Evolutionary conservation across 2,113 vertebrate species (phyloP).

Genomic region (Caranx ignobilis): DNA sequence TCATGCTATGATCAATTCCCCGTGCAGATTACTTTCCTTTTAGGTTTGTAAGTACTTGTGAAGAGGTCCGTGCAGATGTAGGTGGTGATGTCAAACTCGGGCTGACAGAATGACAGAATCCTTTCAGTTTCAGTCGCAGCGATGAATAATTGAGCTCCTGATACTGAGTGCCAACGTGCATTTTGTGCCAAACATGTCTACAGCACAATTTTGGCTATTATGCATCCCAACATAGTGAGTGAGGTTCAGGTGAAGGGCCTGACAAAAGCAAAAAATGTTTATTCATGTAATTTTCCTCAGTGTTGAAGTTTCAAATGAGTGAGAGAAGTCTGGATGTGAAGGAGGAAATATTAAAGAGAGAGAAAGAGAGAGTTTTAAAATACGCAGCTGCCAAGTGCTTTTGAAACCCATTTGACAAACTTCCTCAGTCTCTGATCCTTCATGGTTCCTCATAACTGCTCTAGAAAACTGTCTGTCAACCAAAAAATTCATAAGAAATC

Average conservation of each 20-base stretch:
- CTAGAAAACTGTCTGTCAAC: too few relatives aligned
- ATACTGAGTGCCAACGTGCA: slow-evolving; percentile 25
- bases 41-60: slow-evolving; percentile 11
- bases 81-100: slow-evolving; percentile 33
- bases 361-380: too few relatives aligned
- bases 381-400: too few relatives aligned
- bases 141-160: slow-evolving; percentile 43
- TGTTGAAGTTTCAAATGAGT: neutral
- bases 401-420: too few relatives aligned
- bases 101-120: slow-evolving; percentile 52
- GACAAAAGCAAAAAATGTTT: slow-evolving; percentile 7
- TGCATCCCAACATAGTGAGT: neutral
- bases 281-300: neutral
- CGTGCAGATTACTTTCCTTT: neutral
- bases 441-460: too few relatives aligned
- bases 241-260: slow-evolving; percentile 20
- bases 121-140: slow-evolving; percentile 25
- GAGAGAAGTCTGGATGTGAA: neutral
- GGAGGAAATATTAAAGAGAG: neutral
- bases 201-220: neutral
- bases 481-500: too few relatives aligned
- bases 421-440: too few relatives aligned
- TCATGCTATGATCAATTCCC: neutral
- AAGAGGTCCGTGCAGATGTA: slow-evolving; percentile 13
- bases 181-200: neutral